Conservation (phyloP, 2,113 vertebrate genomes). For the Ailurus styani region DNA sequence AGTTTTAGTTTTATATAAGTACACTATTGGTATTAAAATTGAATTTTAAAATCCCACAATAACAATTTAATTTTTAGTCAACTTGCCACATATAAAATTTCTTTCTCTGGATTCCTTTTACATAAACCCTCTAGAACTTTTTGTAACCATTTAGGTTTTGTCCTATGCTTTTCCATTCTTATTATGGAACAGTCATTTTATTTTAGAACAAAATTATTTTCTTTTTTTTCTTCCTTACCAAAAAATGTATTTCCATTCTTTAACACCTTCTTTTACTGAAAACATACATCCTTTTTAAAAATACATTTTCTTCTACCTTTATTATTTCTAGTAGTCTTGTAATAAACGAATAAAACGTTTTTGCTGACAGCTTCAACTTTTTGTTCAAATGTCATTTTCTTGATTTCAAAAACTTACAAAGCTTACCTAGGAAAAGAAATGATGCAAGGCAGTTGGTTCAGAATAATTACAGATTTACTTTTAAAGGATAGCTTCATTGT, state of each 20-base stretch:
- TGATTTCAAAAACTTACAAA: conserved; percentile 23
- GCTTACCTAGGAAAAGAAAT: conserved; percentile 20
- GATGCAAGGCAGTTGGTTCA: background rate
- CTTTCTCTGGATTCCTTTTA: background rate
- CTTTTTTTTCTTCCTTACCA: background rate
- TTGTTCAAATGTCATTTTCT: background rate
- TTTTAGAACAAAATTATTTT: background rate
- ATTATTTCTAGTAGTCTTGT: background rate
- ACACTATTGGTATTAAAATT: background rate
- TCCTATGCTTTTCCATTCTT: background rate
- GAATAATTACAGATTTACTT: conserved; percentile 42
- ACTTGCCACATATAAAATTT: background rate
- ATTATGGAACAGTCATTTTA: background rate
- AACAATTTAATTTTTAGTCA: background rate
- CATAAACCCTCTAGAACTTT: background rate
- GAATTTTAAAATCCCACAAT: background rate
- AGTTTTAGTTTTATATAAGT: background rate
- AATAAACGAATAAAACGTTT: background rate
- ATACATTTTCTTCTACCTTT: background rate
- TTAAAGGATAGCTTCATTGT: background rate
- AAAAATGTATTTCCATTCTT: background rate
- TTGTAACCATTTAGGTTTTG: background rate
- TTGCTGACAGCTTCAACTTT: background rate
- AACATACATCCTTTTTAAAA: background rate
- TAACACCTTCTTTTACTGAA: background rate